Evolutionary conservation across 1,140 invertebrate species (phyloP), one percentile per base, ranked within the genome.

Genomic region (Maconellicoccus hirsutus): DNA sequence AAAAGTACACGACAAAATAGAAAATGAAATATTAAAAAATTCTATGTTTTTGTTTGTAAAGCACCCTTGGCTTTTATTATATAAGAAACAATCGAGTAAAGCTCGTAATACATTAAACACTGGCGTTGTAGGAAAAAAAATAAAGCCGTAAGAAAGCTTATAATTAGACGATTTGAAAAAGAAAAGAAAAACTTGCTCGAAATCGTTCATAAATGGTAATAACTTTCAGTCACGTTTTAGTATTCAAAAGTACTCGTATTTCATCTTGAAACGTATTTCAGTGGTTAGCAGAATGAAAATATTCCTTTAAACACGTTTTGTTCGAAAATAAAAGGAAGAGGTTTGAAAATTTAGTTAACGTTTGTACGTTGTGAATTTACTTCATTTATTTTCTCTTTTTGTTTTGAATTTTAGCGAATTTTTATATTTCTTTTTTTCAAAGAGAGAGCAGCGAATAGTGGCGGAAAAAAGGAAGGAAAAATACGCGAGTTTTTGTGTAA

Each of bases 171-270:
- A 52, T 52, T 52, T 19, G 42, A 52, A 52, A 52, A 52, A 52
- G 6, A 52, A 6, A 52, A 52, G 42, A 52, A 52, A 52, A 52
- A 52, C 12, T 52, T 52, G 42, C 42, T 52, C 42, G 42, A 52
- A 52, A 52, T 52, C 42, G 42, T 52, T 52, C 42, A 52, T 52
- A 52, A 52, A 52, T 52, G 42, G 42, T 52, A 52, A 52, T 52
- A 52, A 52, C 12, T 52, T 52, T 19, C 12, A 52, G 42, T 52
- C 42, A 52, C 42, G 42, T 52, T 52, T 52, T 52, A 52, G 42
- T 52, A 52, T 52, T 52, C 42, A 52, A 52, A 52, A 52, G 12
- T 52, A 19, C 42, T 52, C n/a, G 12, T 52, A 52, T 52, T 52
- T 52, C 42, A 52, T 52, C n/a, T 52, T 3, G 42, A 16, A 52